Evolutionary conservation across 2,797 vertebrate species (phyloP), one percentile per base, ranked within the genome.

Genomic region (Sebastes nivosus): DNA sequence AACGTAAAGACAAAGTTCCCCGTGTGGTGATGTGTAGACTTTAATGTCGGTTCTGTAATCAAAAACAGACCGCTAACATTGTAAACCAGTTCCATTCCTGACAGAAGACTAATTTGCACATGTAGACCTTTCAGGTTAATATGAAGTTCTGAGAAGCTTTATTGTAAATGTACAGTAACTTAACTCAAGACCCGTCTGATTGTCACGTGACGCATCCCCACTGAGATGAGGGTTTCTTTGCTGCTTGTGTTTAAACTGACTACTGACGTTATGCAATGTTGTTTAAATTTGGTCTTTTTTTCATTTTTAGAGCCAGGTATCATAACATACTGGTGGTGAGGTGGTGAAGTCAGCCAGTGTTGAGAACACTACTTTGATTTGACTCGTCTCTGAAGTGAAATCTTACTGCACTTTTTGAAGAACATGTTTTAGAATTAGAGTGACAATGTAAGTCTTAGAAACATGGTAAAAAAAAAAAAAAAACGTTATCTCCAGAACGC

Each of bases 401-500:
- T 85, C 64, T 90, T 89, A 85, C 91, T 92, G 95, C 95, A 95
- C 95, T 95, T 95, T 66, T 95, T 95, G 85, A 86, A 88, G 77
- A 94, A 91, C 70, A 84, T 90, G 90, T 94, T 89, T 93, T 93
- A 93, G 90, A 86, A 61, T 88, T 87, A 92, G 87, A 85, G 89
- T 88, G 79, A 86, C 71, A 46, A 75, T 79, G 79, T 83, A 84
- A 81, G 86, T 88, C 77, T 76, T 85, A 85, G 77, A 88, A 88
- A 88, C 71, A 85, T 77, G 80, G 68, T 87, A 1, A 60, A 50
- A 24, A 72, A 22, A 55, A 27, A 22, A 72, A 22, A 77, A 73
- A 6, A 64, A 67, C 38, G 68, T 72, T 71, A 85, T 69, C 82
- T 87, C 75, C 90, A 88, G 85, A 77, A 66, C 65, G 38, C 85